Evolutionary conservation across 2,113 vertebrate genomes (phyloP).

Genomic region (Apodemus sylvaticus): DNA sequence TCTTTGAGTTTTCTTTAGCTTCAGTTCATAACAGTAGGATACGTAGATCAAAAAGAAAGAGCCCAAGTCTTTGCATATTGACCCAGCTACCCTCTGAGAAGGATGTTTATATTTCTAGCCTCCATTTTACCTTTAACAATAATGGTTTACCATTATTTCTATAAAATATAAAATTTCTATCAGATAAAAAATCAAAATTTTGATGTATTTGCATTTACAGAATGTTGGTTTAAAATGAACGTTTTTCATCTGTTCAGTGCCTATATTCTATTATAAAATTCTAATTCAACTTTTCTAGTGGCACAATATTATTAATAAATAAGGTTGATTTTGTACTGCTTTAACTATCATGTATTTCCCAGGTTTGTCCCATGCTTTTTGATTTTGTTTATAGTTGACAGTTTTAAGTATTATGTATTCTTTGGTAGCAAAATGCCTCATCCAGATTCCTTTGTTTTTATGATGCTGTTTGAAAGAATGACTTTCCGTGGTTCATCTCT

Average conservation of each 20-base stretch:
- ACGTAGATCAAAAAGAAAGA: conserved; percentile 2
- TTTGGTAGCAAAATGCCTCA: conserved; percentile 36
- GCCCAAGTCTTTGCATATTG: not conserved
- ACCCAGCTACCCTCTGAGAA: conserved; percentile 16
- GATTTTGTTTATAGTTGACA: conserved; percentile 20
- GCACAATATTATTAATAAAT: not conserved
- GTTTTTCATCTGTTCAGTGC: conserved; percentile 28
- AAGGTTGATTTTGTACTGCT: conserved; percentile 11
- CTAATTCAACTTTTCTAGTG: conserved; percentile 8
- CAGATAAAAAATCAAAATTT: not conserved
- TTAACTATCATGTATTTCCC: conserved; percentile 19
- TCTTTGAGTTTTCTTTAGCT: conserved; percentile 13
- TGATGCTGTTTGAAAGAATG: conserved; percentile 8
- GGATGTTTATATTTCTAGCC: conserved; percentile 14
- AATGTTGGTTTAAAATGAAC: not conserved
- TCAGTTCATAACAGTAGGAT: conserved; percentile 35
- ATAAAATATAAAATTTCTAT: conserved; percentile 25
- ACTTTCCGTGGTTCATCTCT: not conserved
- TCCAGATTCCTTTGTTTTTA: conserved; percentile 47
- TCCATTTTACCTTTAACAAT: conserved; percentile 15
- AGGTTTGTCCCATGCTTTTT: conserved; percentile 38
- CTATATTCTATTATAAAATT: conserved; percentile 10
- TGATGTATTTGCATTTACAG: conserved; percentile 34
- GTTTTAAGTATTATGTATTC: conserved; percentile 29
- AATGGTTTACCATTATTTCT: conserved; percentile 3